Conservation (phyloP, 2,113 vertebrate genomes). For the Recurvirostra avosetta region DNA sequence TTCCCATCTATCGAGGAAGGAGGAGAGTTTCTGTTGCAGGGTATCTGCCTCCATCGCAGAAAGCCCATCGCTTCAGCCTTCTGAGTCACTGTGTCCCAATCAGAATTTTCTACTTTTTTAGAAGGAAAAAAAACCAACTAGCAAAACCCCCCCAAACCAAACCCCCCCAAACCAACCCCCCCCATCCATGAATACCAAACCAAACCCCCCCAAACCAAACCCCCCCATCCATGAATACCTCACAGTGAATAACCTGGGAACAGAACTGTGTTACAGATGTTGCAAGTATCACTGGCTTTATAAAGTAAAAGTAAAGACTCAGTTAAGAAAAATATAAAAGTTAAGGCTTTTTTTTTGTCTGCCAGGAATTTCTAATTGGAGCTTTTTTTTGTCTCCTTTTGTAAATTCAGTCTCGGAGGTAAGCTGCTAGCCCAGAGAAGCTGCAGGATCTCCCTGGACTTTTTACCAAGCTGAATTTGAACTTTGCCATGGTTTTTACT, state of each 20-base stretch:
- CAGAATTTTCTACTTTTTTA: neutral
- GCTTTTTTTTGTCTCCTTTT: neutral
- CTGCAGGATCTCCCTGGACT: neutral
- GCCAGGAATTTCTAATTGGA: neutral
- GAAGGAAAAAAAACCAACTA: neutral
- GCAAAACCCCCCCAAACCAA: neutral
- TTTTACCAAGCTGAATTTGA: conserved; percentile 6
- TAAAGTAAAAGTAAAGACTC: neutral
- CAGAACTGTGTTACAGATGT: neutral
- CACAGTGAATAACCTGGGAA: neutral
- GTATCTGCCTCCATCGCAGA: neutral
- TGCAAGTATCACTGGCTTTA: neutral
- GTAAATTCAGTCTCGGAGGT: neutral
- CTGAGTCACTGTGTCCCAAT: neutral
- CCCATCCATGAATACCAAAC: neutral
- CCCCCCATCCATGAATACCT: neutral
- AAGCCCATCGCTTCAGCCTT: neutral
- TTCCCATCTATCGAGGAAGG: neutral
- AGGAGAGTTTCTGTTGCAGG: neutral
- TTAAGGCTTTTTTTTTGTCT: neutral
- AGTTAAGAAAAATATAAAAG: neutral
- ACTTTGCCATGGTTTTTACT: neutral
- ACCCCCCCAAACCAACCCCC: neutral
- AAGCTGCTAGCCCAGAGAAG: neutral
- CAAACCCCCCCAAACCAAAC: neutral